Evolutionary conservation across 2,888 invertebrate species (phyloP), one percentile per base, ranked within the genome.

Genomic region (Gymnocheta viridis): DNA sequence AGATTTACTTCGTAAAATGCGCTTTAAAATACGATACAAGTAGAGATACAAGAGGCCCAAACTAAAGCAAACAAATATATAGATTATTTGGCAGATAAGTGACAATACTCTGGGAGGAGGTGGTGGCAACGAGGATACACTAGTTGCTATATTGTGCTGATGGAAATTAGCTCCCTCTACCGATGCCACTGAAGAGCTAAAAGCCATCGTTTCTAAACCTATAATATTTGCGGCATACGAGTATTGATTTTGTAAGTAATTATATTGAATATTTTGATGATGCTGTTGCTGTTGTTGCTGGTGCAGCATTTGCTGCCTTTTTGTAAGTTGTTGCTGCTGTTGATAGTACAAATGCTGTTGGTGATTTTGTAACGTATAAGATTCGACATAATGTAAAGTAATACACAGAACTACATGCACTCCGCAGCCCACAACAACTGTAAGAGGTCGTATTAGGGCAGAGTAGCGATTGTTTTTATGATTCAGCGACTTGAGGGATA

Each of bases 31-130:
- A 86, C 95, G 94, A 91, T 97, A 97, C 82, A 96, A 94, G 91
- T 96, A 97, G 74, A 98, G 93, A 91, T 98, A 98, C 87, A 96
- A 95, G 17, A 96, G 92, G 0, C 97, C 97, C 70, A 98, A 93
- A 5, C 96, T 95, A 81, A 97, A 94, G 87, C 97, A 96, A 88
- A 97, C 95, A 88, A 97, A 93, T 83, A 98, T 96, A 91, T 96
- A 98, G 89, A 97, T 95, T 88, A 96, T 95, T 92, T 96, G 96
- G 91, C 96, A 96, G 76, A 96, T 95, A 80, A 96, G 93, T 86
- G 95, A 95, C 87, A 96, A 93, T 86, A 96, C 94, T 88, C 94
- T 88, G 0, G 92, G 92, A 4, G 92, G 92, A 58, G 91, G 89
- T 19, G 90, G 87, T 62, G 90, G 86, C 62, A 89, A 72, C 79